These are phyloP conservation scores for Selene dorsalis DNA, from an alignment of 2,797 vertebrate genomes.

Conservation along the genomic window DNA sequence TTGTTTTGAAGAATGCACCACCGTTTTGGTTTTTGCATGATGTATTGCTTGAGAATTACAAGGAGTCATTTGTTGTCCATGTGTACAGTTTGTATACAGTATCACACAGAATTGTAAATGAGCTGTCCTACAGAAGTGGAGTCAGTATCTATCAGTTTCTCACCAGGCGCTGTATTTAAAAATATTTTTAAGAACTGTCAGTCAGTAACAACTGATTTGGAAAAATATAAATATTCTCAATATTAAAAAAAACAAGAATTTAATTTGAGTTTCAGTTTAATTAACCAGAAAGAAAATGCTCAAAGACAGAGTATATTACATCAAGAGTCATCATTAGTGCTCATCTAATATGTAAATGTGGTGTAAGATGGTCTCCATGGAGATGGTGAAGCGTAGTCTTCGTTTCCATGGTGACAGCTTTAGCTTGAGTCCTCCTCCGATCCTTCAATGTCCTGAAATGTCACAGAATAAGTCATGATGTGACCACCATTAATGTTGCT, in stretches of 20 bases:
- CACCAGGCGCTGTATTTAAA: conserved; percentile 16
- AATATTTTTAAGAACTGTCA: conserved; percentile 7
- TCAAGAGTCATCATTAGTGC: not conserved
- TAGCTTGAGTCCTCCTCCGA: conserved; percentile 80
- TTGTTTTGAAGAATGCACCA: not conserved
- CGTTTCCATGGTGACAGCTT: conserved; percentile 56
- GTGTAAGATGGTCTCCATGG: conserved; percentile 41
- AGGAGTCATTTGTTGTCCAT: conserved; percentile 6
- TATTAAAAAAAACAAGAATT: not conserved
- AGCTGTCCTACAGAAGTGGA: conserved; percentile 28
- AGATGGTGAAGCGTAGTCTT: conserved; percentile 43
- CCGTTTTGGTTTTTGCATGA: not conserved
- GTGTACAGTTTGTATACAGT: not conserved
- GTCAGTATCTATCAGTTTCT: not conserved
- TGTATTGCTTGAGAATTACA: not conserved
- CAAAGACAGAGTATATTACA: conserved; percentile 24
- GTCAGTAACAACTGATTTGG: not conserved
- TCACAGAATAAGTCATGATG: conserved; percentile 10
- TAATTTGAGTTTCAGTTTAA: conserved; percentile 39
- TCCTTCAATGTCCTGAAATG: conserved; percentile 79
- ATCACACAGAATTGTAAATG: conserved; percentile 25
- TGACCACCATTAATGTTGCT: not conserved
- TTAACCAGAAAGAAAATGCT: conserved; percentile 15
- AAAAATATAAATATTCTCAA: not conserved
- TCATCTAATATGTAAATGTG: conserved; percentile 42